These are phyloP conservation scores for Trissoscelio sp. DNA, from an alignment of 2,888 invertebrate species.

Conservation along the genomic window DNA sequence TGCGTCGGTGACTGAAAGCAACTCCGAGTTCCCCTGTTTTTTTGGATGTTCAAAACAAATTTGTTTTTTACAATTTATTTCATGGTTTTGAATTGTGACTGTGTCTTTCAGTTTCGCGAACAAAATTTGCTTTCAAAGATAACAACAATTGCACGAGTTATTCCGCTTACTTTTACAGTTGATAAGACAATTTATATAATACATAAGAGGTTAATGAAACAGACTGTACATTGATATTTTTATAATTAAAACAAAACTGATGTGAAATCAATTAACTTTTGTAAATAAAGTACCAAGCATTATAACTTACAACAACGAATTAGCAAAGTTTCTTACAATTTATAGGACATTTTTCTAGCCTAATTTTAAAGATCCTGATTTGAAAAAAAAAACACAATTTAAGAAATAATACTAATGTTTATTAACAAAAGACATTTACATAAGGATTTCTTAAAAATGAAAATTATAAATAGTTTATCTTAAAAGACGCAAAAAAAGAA, in stretches of 20 bases:
- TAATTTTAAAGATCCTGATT: too few relatives aligned
- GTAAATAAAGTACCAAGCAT: constrained; percentile 60
- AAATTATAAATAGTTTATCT: constrained; percentile 26
- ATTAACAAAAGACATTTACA: constrained; percentile 35
- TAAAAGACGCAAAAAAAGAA: too few relatives aligned
- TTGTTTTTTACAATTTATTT: constrained; percentile 15
- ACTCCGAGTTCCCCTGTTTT: constrained; percentile 24
- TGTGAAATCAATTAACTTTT: constrained; percentile 54
- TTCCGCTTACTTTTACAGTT: constrained; percentile 37
- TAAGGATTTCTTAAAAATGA: constrained; percentile 2
- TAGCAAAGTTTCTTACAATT: neutral
- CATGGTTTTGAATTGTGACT: constrained; percentile 36
- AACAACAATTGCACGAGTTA: constrained; percentile 16
- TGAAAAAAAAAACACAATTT: too few relatives aligned
- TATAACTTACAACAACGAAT: constrained; percentile 30
- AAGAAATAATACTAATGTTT: constrained; percentile 38
- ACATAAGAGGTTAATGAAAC: constrained; percentile 51
- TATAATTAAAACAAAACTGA: constrained; percentile 48
- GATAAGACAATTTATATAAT: constrained; percentile 34
- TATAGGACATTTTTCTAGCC: too few relatives aligned
- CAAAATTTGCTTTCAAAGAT: constrained; percentile 21
- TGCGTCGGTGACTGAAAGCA: constrained; percentile 61
- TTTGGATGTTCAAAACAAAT: constrained; percentile 11
- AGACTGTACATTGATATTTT: constrained; percentile 65
- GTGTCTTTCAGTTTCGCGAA: constrained; percentile 29